These are phyloP conservation scores for Chrysopa pallens DNA, from an alignment of 1,140 invertebrate species.

Conservation along the genomic window DNA sequence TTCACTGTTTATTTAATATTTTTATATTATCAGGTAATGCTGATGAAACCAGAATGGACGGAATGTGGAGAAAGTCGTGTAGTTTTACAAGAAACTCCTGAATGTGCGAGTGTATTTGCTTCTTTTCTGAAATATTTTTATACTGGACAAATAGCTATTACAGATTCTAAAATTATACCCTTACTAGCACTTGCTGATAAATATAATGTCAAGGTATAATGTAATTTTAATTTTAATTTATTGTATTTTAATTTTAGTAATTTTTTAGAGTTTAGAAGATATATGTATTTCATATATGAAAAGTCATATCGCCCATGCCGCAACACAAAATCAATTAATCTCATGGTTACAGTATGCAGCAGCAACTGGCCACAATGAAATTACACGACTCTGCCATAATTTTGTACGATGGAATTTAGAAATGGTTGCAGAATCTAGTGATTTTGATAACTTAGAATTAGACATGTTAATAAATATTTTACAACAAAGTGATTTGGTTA, in stretches of 20 bases:
- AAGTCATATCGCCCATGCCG: constrained; percentile 67
- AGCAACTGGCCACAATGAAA: constrained; percentile 59
- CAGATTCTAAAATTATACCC: constrained; percentile 63
- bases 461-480: constrained; percentile 62
- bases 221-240: not conserved
- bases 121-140: constrained; percentile 87
- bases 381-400: constrained; percentile 59
- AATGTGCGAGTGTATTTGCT: constrained; percentile 69
- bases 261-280: constrained; percentile 51
- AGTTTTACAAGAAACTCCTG: constrained; percentile 66
- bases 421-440: constrained; percentile 53
- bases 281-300: constrained; percentile 78
- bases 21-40: constrained; percentile 55
- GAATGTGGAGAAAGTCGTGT: constrained; percentile 74
- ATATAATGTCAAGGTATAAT: constrained; percentile 68
- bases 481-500: constrained; percentile 71
- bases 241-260: constrained; percentile 2
- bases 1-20: constrained; percentile 1
- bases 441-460: constrained; percentile 67
- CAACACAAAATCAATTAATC: constrained; percentile 57
- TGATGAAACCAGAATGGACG: constrained; percentile 84
- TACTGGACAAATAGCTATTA: constrained; percentile 75
- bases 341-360: constrained; percentile 82
- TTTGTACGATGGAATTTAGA: constrained; percentile 89
- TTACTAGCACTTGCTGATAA: constrained; percentile 81